A percentile compares a stretch with the other conserved stretches of the same genome.
phyloP scores from a whole-genome alignment of 2,888 invertebrate genomes.

The Campopleginae sp. region DNA sequence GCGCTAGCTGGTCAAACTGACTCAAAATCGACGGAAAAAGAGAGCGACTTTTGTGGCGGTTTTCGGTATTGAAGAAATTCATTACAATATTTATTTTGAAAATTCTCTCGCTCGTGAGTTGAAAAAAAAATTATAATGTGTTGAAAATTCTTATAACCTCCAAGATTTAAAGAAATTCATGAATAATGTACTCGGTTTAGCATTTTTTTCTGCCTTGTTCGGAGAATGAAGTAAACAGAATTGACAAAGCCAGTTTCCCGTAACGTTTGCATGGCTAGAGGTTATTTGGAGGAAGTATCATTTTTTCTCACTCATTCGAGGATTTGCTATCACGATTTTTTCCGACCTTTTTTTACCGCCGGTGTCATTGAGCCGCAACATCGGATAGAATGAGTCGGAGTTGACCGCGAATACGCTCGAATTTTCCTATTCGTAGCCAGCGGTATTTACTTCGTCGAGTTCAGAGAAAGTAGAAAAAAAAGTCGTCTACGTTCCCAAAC shows the following conservation, averaged over 20 bases:
- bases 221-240: conserved; percentile 5
- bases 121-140: neutral
- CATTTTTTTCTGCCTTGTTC: conserved; percentile 10
- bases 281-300: conserved; percentile 21
- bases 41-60: too few species aligned
- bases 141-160: neutral
- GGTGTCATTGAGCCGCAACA: conserved; percentile 28
- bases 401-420: conserved; percentile 15
- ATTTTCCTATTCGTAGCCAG: conserved; percentile 25
- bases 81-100: neutral
- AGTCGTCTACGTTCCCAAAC: neutral
- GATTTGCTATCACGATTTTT: conserved; percentile 12
- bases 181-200: neutral
- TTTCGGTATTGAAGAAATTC: too few species aligned
- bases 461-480: conserved; percentile 13
- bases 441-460: conserved; percentile 31
- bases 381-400: conserved; percentile 23
- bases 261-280: conserved; percentile 13
- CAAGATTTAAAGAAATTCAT: neutral
- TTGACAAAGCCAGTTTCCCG: neutral
- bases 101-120: neutral
- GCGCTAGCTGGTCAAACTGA: too few species aligned
- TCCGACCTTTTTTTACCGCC: conserved; percentile 3
- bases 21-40: too few species aligned
- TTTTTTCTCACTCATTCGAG: conserved; percentile 7